Conservation (phyloP, 2,888 invertebrate genomes). For the Nasonia oneida region DNA sequence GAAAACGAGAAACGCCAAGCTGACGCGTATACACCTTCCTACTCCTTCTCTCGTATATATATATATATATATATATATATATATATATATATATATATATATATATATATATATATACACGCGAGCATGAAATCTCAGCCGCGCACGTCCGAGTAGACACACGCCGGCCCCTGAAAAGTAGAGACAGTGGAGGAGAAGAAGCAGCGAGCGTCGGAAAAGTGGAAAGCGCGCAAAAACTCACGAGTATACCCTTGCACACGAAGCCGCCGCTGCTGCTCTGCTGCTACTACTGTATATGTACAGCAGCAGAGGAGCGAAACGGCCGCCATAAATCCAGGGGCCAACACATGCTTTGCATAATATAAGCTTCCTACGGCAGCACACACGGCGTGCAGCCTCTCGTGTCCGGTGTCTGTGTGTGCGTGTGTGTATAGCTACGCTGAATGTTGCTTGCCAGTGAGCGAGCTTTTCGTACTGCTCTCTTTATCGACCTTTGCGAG, state of each 20-base stretch:
- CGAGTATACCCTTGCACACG: conserved; percentile 46
- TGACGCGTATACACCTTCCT: neutral
- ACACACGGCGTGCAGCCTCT: neutral
- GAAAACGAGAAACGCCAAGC: conserved; percentile 15
- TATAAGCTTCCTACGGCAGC: conserved; percentile 73
- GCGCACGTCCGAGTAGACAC: neutral
- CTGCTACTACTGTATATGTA: neutral
- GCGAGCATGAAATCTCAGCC: conserved; percentile 15
- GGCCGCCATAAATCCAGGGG: conserved; percentile 75
- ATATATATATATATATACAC: neutral
- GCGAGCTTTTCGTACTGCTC: conserved; percentile 62
- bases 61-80: too few species aligned
- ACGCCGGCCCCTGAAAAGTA: neutral
- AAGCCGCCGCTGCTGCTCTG: neutral
- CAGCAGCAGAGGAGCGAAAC: conserved; percentile 71
- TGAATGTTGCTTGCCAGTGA: conserved; percentile 60
- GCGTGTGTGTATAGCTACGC: neutral
- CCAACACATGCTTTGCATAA: conserved; percentile 78
- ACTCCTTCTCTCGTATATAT: neutral
- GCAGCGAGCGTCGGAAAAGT: conserved; percentile 52
- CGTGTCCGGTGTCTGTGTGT: neutral
- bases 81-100: too few species aligned
- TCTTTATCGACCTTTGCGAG: conserved; percentile 60
- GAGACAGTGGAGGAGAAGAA: neutral
- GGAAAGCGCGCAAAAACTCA: conserved; percentile 61